Conservation (phyloP, 2,797 vertebrate species). For the Oryzias dopingdopingensis region DNA sequence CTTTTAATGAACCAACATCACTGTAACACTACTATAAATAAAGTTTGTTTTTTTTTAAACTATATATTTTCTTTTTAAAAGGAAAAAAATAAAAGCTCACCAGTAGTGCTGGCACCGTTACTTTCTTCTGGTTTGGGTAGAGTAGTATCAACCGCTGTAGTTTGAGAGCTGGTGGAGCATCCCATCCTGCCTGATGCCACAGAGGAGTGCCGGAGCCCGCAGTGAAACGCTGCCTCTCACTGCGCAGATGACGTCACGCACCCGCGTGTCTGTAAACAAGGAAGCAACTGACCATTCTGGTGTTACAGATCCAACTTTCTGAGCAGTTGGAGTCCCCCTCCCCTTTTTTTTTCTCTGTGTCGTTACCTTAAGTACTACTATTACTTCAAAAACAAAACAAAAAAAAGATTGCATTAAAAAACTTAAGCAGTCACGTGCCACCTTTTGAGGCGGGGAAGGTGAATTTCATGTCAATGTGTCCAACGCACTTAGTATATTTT, state of each 20-base stretch:
- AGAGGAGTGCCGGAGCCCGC: no score
- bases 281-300: conserved; percentile 42
- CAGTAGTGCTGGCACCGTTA: conserved; percentile 72
- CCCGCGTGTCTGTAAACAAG: conserved; percentile 4
- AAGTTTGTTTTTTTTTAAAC: no score
- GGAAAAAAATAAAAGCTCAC: conserved; percentile 35
- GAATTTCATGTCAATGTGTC: no score
- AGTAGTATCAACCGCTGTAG: conserved; percentile 71
- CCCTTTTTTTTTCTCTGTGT: conserved; percentile 28
- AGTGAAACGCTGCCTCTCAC: conserved; percentile 4
- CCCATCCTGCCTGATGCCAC: conserved; percentile 69
- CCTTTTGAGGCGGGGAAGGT: no score
- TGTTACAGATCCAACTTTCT: conserved; percentile 5
- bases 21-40: no score
- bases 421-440: no score
- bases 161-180: conserved; percentile 79
- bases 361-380: background rate
- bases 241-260: conserved; percentile 44
- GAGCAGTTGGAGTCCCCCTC: background rate
- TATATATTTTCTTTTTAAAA: no score
- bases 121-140: conserved; percentile 72
- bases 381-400: no score
- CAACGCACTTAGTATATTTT: no score
- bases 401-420: no score
- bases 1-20: no score